phyloP scores from a whole-genome alignment of 1,140 invertebrate genomes.

The Ylistrum balloti region DNA sequence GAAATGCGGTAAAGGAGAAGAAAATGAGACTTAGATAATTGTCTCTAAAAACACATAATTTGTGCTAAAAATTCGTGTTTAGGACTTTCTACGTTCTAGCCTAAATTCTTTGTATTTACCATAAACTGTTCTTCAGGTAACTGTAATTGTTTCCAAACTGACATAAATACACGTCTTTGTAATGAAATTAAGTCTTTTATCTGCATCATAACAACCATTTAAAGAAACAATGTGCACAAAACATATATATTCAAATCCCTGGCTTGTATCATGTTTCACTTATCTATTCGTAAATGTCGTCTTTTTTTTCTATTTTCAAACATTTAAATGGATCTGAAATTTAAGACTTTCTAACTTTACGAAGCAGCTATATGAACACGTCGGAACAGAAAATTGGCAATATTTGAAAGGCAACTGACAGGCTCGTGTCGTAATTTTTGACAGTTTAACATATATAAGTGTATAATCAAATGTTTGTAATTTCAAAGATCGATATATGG shows the following conservation, averaged over 20 bases:
- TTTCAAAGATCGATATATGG: slow-evolving; percentile 35
- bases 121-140: too few species aligned
- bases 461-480: slow-evolving; percentile 34
- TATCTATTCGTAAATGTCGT: too few species aligned
- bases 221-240: too few species aligned
- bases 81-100: too few species aligned
- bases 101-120: too few species aligned
- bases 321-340: not conserved
- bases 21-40: too few species aligned
- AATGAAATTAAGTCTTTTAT: not conserved
- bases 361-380: not conserved
- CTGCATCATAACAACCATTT: not conserved
- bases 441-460: slow-evolving; percentile 31
- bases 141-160: too few species aligned
- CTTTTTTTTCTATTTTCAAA: not conserved
- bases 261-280: too few species aligned
- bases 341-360: not conserved
- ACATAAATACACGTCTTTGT: not conserved
- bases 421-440: not conserved
- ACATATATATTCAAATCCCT: too few species aligned
- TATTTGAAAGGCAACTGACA: slow-evolving; percentile 18
- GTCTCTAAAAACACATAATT: too few species aligned
- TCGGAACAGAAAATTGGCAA: not conserved
- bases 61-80: too few species aligned
- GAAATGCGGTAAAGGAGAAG: too few species aligned